phyloP scores from a whole-genome alignment of 2,888 invertebrate species.

The Cephalotes varians region DNA sequence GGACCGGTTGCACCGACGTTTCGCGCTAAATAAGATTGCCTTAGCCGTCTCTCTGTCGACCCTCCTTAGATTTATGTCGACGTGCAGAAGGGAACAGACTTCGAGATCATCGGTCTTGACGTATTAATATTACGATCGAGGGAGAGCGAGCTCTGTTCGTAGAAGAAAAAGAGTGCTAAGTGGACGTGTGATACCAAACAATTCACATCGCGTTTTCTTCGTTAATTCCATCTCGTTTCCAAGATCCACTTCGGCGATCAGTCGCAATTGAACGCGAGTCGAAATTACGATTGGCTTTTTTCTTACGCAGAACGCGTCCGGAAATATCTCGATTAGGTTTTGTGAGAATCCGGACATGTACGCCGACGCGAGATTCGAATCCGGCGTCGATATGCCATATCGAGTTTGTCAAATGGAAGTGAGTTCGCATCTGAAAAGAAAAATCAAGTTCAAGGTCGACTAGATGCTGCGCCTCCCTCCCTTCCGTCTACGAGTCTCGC shows the following conservation, averaged over 20 bases:
- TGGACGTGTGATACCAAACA: not conserved
- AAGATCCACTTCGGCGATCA: not conserved
- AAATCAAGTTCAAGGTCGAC: conserved; percentile 66
- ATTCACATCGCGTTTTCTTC: not conserved
- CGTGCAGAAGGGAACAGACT: conserved; percentile 6
- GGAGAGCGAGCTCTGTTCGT: not conserved
- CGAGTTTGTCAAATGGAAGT: not conserved
- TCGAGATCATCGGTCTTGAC: not conserved
- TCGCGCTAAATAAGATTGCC: not conserved
- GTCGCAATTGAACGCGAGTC: not conserved
- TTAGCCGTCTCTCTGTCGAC: not conserved
- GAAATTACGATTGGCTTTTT: not conserved
- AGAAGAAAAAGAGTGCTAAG: not conserved
- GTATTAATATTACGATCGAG: not conserved
- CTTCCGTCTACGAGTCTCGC: conserved; percentile 50
- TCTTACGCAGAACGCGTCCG: not conserved
- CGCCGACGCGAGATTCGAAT: not conserved
- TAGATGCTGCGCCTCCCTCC: conserved; percentile 51
- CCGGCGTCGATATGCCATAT: not conserved
- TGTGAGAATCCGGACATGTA: not conserved
- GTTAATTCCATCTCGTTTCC: not conserved
- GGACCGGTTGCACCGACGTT: conserved; percentile 14
- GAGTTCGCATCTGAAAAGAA: conserved; percentile 8
- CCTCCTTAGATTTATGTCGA: not conserved
- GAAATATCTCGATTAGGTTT: not conserved